These are phyloP conservation scores for Acronicta alni DNA, from an alignment of 2,888 invertebrate genomes.

Conservation along the genomic window DNA sequence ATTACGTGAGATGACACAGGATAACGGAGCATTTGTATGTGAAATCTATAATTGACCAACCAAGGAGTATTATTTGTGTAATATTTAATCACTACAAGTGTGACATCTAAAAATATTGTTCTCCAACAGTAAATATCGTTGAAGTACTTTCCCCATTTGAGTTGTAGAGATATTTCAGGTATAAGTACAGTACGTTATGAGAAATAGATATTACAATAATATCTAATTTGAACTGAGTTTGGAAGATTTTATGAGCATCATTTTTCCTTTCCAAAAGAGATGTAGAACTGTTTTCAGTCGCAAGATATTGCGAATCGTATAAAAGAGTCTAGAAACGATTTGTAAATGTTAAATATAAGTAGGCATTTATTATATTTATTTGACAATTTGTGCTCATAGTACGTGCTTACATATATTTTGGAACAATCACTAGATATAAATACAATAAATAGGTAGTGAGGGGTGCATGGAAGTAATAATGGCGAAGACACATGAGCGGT, in stretches of 20 bases:
- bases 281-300: constrained; percentile 64
- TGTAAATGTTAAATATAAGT: constrained; percentile 65
- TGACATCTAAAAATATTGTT: constrained; percentile 86
- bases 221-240: constrained; percentile 75
- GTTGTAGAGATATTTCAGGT: constrained; percentile 70
- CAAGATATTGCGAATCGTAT: constrained; percentile 66
- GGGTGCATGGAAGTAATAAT: constrained; percentile 72
- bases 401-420: constrained; percentile 76
- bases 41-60: constrained; percentile 72
- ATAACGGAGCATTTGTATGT: constrained; percentile 64
- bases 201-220: constrained; percentile 70
- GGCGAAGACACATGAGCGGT: constrained; percentile 60
- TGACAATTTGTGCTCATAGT: constrained; percentile 78
- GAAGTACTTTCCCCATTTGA: constrained; percentile 76
- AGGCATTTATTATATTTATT: constrained; percentile 73
- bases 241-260: constrained; percentile 78
- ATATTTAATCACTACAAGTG: constrained; percentile 77
- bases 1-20: constrained; percentile 61
- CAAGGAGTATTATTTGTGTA: constrained; percentile 66
- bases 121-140: constrained; percentile 78
- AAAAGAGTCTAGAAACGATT: constrained; percentile 74
- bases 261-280: constrained; percentile 64
- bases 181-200: constrained; percentile 64
- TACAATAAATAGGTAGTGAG: constrained; percentile 60
- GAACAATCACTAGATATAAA: constrained; percentile 74